Evolutionary conservation across 2,888 invertebrate species (phyloP).

Genomic region (Tholera decimalis): DNA sequence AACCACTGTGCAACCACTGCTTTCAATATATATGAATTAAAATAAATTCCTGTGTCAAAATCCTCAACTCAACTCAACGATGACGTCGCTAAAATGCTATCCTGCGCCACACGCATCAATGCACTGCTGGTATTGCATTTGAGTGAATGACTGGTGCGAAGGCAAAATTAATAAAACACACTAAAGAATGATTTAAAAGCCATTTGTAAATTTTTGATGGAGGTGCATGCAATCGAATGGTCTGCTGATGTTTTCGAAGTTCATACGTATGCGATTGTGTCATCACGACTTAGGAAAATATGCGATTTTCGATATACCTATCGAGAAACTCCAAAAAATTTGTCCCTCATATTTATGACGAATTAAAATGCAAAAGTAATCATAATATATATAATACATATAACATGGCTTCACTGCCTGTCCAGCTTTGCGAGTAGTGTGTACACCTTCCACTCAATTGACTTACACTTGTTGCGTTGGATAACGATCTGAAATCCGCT

Average conservation of each 20-base stretch:
- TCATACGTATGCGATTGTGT: background rate
- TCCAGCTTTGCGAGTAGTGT: background rate
- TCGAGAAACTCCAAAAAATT: too few relatives aligned
- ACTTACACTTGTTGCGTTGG: slow-evolving; percentile 25
- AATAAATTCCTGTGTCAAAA: too few relatives aligned
- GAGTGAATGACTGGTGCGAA: background rate
- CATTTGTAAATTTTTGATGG: too few relatives aligned
- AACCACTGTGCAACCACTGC: too few relatives aligned
- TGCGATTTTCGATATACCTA: too few relatives aligned
- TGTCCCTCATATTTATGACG: too few relatives aligned
- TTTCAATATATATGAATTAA: too few relatives aligned
- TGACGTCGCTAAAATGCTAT: too few relatives aligned
- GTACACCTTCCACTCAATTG: slow-evolving; percentile 10
- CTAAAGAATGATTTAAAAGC: too few relatives aligned
- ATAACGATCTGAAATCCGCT: slow-evolving; percentile 12
- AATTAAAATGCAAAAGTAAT: too few relatives aligned
- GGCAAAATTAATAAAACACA: too few relatives aligned
- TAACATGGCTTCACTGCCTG: slow-evolving; percentile 20
- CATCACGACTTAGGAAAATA: background rate
- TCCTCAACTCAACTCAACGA: background rate
- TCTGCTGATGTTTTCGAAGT: background rate
- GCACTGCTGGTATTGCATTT: background rate
- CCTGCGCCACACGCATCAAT: too few relatives aligned
- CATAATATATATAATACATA: background rate
- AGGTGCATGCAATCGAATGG: background rate